Evolutionary conservation across 2,113 vertebrate species (phyloP).

Genomic region (Phycodurus eques): DNA sequence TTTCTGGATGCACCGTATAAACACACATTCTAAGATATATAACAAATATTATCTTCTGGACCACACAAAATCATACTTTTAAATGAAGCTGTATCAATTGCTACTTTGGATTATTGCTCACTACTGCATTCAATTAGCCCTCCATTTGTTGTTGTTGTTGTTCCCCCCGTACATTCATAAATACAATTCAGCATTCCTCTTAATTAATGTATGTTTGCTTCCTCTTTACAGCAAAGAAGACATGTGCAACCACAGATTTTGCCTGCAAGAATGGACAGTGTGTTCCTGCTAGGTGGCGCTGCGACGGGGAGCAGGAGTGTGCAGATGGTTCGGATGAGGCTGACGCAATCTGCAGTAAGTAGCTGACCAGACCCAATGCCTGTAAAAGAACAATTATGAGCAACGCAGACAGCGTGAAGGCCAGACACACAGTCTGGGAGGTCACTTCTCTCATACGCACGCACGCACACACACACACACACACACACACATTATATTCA

Average conservation of each 20-base stretch:
- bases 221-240: slow-evolving; percentile 84
- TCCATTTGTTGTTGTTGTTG: no score
- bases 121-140: no score
- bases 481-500: neutral
- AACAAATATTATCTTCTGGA: no score
- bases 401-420: neutral
- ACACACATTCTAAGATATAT: no score
- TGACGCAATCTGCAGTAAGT: slow-evolving; percentile 90
- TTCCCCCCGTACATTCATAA: neutral
- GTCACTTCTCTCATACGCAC: neutral
- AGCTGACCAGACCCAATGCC: slow-evolving; percentile 4
- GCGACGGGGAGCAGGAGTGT: slow-evolving; percentile 93
- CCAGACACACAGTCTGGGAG: slow-evolving; percentile 4
- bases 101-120: no score
- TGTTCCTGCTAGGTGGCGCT: slow-evolving; percentile 89
- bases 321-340: slow-evolving; percentile 89
- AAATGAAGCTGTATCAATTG: no score
- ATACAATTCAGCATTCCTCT: neutral
- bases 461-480: slow-evolving; percentile 10
- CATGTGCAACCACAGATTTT: slow-evolving; percentile 89
- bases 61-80: no score
- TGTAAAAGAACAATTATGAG: neutral
- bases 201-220: neutral
- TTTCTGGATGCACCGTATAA: no score
- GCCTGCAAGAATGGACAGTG: slow-evolving; percentile 93